Conservation (phyloP, 2,888 invertebrate genomes). For the Heliconius cydno region DNA sequence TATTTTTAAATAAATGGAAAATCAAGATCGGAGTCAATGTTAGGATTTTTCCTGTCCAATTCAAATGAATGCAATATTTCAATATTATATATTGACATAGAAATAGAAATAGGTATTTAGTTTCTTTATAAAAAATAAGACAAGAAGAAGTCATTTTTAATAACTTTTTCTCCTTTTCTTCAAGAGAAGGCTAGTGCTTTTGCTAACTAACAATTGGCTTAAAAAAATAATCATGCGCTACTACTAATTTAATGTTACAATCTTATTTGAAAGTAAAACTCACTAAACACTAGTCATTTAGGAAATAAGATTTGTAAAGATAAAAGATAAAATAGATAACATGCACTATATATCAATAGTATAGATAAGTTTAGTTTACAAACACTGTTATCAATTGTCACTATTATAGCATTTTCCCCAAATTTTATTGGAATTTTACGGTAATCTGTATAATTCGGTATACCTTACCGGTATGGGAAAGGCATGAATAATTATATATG, state of each 20-base stretch:
- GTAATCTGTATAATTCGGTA: no score
- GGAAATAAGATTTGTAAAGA: neutral
- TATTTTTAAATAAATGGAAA: neutral
- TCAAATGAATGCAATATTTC: neutral
- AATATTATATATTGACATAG: neutral
- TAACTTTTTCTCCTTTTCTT: neutral
- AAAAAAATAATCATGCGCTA: neutral
- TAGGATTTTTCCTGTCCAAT: neutral
- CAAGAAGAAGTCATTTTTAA: no score
- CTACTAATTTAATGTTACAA: neutral
- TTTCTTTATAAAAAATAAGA: neutral
- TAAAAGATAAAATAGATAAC: neutral
- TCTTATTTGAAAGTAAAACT: neutral
- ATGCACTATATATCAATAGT: neutral
- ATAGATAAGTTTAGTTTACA: conserved; percentile 15
- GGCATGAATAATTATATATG: no score
- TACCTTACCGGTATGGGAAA: no score
- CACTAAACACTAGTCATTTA: neutral
- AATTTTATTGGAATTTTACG: neutral
- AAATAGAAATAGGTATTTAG: neutral
- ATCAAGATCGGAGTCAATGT: neutral
- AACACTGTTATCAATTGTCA: conserved; percentile 9
- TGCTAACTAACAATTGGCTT: neutral
- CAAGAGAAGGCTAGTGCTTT: neutral
- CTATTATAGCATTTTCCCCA: neutral